Base-by-base conservation (phyloP, 2,113 vertebrate species). In the Muscicapa adusta region DNA sequence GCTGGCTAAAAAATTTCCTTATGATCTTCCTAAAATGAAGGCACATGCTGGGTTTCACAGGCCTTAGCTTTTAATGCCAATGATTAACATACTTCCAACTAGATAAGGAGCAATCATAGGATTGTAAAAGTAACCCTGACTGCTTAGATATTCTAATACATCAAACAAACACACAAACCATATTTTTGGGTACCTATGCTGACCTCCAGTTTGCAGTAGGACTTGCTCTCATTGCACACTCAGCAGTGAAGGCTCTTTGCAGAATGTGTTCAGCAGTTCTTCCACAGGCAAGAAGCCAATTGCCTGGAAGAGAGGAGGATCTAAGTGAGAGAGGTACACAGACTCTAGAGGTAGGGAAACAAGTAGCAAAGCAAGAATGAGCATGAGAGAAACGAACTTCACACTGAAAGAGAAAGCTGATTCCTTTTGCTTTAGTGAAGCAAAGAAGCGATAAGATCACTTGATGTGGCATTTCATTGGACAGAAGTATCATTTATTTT, bases 401-500 rank as follows among this genome's bases (percentile, higher is more conserved):
- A 54, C 33, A 18, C 8, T 10, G 23, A 78, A 65, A 73, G 48
- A 53, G 33, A 57, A 79, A 10, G 18, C 18, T 88, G 62, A 43
- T 16, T 72, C 20, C 24, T 87, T 76, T 47, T 28, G n/a, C 34
- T 31, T 76, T 14, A 31, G 15, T 51, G 24, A 79, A 73, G 22
- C 24, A 80, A 84, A 73, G 34, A 70, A 57, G 14, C 0, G 0
- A 10, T 26, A 40, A 1, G 0, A 61, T 76, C 50, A 40, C 38
- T 95, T 78, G 36, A 89, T 73, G 43, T 61, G 33, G 45, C 6
- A 56, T 68, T 47, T 85, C 23, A 84, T 42, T 54, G 29, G 33
- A 45, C 14, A 94, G 28, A 63, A 75, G 45, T 25, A 12, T 42
- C 3, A 40, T 48, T 61, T 29, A 15, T 54, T 75, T 89, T 68